Base-by-base conservation (phyloP, 2,113 vertebrate genomes). In the Aegithalos caudatus region DNA sequence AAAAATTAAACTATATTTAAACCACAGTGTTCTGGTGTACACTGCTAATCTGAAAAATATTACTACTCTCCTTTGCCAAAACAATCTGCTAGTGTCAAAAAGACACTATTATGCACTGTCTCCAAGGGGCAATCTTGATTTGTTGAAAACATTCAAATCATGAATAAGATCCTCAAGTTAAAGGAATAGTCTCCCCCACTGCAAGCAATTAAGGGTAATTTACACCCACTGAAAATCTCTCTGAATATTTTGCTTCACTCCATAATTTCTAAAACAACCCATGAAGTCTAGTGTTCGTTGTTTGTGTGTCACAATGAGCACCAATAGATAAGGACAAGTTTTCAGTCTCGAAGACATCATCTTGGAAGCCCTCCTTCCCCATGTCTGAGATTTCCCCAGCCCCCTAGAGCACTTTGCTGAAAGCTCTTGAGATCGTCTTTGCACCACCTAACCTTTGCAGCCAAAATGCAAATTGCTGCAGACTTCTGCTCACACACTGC, bases 171-270 rank as follows among this genome's bases (percentile, higher is more conserved):
- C 80, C 40, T 95, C 69, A 84, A 37, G 64, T 95, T 90, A 80
- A 94, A 92, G 82, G 48, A 95, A 86, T 56, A 84, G 61, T 56
- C 78, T 69, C 37, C 76, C 48, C 81, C 77, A 51, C 57, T 95
- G 65, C 42, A 94, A 86, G 90, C 53, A 96, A 94, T 95, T 95
- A 97, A 94, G 88, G 45, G n/a, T 88, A 92, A 95, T 92, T 96
- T 94, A 94, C 94, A 96, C 88, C 93, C 95, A 94, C 92, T 92
- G 76, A 90, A 95, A 88, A 94, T 95, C 72, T 93, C 90, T 91
- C 85, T 74, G 93, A 96, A 94, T 97, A 93, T 96, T 93, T 97
- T 96, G 56, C 42, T 94, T 84, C 7, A 3, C 60, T 94, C 38
- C 31, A 5, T 84, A 79, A 95, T 94, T 88, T 78, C 72, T 90